phyloP scores from a whole-genome alignment of 2,888 invertebrate genomes.

The Polylopha cassiicola region DNA sequence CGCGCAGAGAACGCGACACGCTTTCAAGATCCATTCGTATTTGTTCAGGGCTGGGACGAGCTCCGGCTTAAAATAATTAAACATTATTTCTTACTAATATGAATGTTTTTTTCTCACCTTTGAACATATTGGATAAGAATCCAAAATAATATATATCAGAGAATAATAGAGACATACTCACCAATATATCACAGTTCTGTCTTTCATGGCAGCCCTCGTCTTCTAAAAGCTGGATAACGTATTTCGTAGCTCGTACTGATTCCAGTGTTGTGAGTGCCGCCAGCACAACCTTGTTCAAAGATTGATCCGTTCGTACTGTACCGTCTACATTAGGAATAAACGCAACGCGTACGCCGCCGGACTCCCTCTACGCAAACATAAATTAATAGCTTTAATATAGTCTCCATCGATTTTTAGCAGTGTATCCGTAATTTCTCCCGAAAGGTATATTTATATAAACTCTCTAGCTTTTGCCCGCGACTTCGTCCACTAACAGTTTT shows the following conservation, averaged over 20 bases:
- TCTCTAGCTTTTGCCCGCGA: too few species aligned
- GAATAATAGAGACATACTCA: conserved; percentile 38
- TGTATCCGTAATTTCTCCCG: too few species aligned
- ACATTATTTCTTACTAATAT: neutral
- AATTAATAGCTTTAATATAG: too few species aligned
- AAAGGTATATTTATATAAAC: neutral
- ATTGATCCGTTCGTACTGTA: conserved; percentile 59
- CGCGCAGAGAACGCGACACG: conserved; percentile 81
- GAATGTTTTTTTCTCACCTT: neutral
- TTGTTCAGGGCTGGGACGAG: conserved; percentile 75
- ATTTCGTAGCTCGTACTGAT: conserved; percentile 76
- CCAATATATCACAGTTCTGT: conserved; percentile 76
- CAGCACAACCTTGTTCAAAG: conserved; percentile 82
- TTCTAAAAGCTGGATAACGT: conserved; percentile 76
- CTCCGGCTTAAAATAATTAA: conserved; percentile 49
- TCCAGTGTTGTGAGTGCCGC: conserved; percentile 80
- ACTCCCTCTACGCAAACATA: conserved; percentile 72
- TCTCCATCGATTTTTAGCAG: too few species aligned
- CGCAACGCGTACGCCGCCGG: conserved; percentile 82
- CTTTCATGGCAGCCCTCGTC: conserved; percentile 75
- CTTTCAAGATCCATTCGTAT: conserved; percentile 81
- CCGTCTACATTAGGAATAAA: conserved; percentile 84
- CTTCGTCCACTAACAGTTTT: too few species aligned
- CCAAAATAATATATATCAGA: conserved; percentile 2
- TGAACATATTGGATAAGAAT: conserved; percentile 3